phyloP scores from a whole-genome alignment of 2,113 vertebrate species.

The Mellivora capensis region DNA sequence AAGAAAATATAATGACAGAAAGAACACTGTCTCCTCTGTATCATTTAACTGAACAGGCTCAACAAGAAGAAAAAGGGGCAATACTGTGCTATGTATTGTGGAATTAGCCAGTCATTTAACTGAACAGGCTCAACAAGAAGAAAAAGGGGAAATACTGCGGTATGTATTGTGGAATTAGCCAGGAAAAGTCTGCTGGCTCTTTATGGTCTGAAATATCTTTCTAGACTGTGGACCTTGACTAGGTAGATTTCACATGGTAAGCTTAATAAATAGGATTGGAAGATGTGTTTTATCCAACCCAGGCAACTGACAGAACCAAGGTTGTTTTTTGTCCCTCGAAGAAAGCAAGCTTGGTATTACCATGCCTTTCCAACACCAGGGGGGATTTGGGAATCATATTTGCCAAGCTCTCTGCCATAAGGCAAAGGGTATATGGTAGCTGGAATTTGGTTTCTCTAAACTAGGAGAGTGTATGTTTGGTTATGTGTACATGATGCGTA shows the following conservation, averaged over 20 bases:
- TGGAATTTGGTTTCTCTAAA: conserved; percentile 43
- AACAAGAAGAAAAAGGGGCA: conserved; percentile 24
- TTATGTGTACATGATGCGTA: background rate
- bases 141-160: background rate
- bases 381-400: background rate
- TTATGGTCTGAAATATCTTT: background rate
- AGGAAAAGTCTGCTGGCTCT: background rate
- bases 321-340: background rate
- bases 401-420: background rate
- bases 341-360: background rate
- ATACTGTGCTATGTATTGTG: background rate
- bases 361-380: background rate
- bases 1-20: conserved; percentile 42
- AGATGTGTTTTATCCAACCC: background rate
- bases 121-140: background rate
- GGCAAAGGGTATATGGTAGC: background rate
- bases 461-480: background rate
- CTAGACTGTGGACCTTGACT: background rate
- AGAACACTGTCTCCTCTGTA: background rate
- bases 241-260: background rate
- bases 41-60: conserved; percentile 25
- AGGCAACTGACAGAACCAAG: background rate
- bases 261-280: background rate
- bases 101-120: background rate
- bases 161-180: background rate